These are phyloP conservation scores for Menidia menidia DNA, from an alignment of 2,797 vertebrate genomes.

Conservation along the genomic window DNA sequence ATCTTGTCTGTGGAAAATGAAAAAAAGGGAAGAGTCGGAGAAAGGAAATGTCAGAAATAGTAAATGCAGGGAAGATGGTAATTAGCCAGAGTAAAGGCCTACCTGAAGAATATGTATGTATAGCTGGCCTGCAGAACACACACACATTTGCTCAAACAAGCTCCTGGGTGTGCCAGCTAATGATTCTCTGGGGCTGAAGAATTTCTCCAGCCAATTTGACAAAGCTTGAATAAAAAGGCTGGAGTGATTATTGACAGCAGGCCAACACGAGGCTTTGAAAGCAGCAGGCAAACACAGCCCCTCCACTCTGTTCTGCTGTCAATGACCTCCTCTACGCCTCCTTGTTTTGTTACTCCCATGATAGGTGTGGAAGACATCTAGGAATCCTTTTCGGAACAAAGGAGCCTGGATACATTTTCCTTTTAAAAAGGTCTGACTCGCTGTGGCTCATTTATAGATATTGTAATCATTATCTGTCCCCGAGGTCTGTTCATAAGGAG, in stretches of 20 bases:
- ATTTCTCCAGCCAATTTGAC: constrained; percentile 83
- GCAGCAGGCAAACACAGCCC: constrained; percentile 46
- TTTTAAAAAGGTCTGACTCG: constrained; percentile 69
- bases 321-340: constrained; percentile 52
- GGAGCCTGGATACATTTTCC: constrained; percentile 65
- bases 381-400: constrained; percentile 70
- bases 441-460: constrained; percentile 74
- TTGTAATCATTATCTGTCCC: constrained; percentile 71
- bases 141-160: constrained; percentile 78
- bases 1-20: constrained; percentile 68
- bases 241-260: constrained; percentile 76
- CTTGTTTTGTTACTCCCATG: constrained; percentile 28
- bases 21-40: constrained; percentile 71
- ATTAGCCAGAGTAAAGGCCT: constrained; percentile 71
- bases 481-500: constrained; percentile 63
- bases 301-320: constrained; percentile 26
- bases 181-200: constrained; percentile 73
- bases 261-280: constrained; percentile 68
- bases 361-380: constrained; percentile 46
- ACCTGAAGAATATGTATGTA: constrained; percentile 54
- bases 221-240: constrained; percentile 72
- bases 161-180: constrained; percentile 75
- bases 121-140: constrained; percentile 52
- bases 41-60: constrained; percentile 80
- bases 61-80: constrained; percentile 76